phyloP scores from a whole-genome alignment of 2,888 invertebrate species.

The Ornithoptera alexandrae region DNA sequence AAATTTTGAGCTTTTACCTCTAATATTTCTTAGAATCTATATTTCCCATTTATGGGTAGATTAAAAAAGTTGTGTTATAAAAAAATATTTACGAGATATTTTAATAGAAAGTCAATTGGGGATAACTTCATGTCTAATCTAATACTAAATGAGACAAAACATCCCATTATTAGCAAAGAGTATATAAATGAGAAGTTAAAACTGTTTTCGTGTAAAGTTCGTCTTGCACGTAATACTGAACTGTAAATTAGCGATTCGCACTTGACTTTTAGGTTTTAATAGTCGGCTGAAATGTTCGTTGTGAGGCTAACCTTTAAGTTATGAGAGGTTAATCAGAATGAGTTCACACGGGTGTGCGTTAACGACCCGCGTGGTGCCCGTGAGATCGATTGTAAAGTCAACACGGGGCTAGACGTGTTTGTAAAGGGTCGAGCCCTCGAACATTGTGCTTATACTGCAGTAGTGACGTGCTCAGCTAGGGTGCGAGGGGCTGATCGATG shows the following conservation, averaged over 20 bases:
- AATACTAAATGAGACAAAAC: too few relatives aligned
- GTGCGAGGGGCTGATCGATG: conserved; percentile 15
- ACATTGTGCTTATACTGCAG: conserved; percentile 30
- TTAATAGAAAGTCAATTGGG: too few relatives aligned
- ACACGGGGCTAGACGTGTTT: conserved; percentile 36
- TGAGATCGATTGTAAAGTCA: conserved; percentile 38
- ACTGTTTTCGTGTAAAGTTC: too few relatives aligned
- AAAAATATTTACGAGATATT: too few relatives aligned
- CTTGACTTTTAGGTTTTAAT: conserved; percentile 13
- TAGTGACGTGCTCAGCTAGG: conserved; percentile 16
- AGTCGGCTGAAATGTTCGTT: conserved; percentile 6
- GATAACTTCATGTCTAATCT: too few relatives aligned
- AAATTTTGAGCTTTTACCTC: too few relatives aligned
- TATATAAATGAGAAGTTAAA: too few relatives aligned
- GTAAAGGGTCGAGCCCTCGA: conserved; percentile 33
- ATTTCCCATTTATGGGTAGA: too few relatives aligned
- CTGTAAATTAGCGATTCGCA: conserved; percentile 1
- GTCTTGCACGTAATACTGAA: too few relatives aligned
- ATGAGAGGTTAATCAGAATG: conserved; percentile 32
- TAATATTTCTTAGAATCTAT: too few relatives aligned
- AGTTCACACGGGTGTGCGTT: conserved; percentile 39
- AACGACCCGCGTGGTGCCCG: conserved; percentile 32
- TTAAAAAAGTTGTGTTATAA: too few relatives aligned
- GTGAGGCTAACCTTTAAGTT: conserved; percentile 17
- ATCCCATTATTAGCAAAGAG: too few relatives aligned